Conservation (phyloP, 2,113 vertebrate species). For the Sigmodon hispidus region DNA sequence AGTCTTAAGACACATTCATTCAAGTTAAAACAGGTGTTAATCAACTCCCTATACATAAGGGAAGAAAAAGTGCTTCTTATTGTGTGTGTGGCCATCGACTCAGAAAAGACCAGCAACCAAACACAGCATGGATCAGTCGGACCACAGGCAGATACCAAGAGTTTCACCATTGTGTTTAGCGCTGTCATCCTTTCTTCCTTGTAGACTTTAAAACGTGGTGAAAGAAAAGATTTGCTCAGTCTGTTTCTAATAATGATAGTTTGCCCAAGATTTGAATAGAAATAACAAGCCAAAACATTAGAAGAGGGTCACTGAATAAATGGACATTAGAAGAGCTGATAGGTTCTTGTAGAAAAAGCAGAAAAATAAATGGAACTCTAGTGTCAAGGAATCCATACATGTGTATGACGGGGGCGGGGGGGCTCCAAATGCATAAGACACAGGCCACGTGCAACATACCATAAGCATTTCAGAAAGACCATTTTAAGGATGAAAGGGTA, state of each 20-base stretch:
- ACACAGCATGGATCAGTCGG: accelerated
- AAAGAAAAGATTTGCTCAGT: slow-evolving; percentile 24
- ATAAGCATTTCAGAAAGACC: neutral
- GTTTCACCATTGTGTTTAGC: neutral
- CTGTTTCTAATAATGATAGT: neutral
- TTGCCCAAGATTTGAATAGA: neutral
- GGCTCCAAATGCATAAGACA: neutral
- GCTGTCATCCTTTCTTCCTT: neutral
- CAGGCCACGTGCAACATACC: too few relatives aligned
- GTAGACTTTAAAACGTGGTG: neutral
- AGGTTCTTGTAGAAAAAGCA: neutral
- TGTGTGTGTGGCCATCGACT: neutral
- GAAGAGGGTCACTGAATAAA: neutral
- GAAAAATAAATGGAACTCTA: neutral
- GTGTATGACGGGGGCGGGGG: accelerated
- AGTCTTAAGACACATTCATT: slow-evolving; percentile 50
- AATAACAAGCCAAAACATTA: neutral
- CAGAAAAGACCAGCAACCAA: neutral
- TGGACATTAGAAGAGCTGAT: neutral
- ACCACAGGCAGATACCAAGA: neutral
- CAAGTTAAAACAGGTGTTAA: slow-evolving; percentile 65
- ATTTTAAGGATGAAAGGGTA: neutral
- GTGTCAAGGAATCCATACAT: neutral
- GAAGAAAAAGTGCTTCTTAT: neutral
- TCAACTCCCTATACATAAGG: slow-evolving; percentile 48